Percentiles rank a stretch among this genome's conserved stretches.
Conservation (phyloP, 1,140 invertebrate species). For the Yoshiicerus persimilis region DNA sequence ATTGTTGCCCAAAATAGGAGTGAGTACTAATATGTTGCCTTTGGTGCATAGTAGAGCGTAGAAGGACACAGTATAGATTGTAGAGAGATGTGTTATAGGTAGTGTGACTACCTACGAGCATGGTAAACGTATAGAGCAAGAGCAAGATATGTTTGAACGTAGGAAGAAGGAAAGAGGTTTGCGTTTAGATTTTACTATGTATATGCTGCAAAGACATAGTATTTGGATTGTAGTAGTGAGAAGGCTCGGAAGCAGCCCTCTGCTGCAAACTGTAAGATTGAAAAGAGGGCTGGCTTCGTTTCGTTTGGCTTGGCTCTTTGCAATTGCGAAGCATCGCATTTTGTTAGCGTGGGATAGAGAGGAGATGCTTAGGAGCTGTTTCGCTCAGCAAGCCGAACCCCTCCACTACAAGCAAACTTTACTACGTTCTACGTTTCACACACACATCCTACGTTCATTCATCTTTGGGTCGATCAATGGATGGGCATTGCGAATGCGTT, state of each 20-base stretch:
- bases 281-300: neutral
- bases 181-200: neutral
- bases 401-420: slow-evolving; percentile 3
- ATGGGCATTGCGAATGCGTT: slow-evolving; percentile 39
- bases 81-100: neutral
- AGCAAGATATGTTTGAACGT: neutral
- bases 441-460: slow-evolving; percentile 41
- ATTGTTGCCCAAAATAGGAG: too few relatives aligned
- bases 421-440: slow-evolving; percentile 31
- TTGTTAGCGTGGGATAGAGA: neutral
- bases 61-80: neutral
- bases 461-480: slow-evolving; percentile 41
- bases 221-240: neutral
- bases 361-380: neutral
- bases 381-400: neutral
- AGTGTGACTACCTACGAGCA: too few relatives aligned
- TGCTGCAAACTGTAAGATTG: neutral
- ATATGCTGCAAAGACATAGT: neutral
- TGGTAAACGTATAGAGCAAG: neutral
- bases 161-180: neutral
- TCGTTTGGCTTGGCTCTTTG: neutral
- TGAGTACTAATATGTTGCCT: too few relatives aligned
- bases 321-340: neutral
- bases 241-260: neutral
- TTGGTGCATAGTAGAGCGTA: neutral